Evolutionary conservation across 2,113 vertebrate species (phyloP).

Genomic region (Crotophaga sulcirostris): DNA sequence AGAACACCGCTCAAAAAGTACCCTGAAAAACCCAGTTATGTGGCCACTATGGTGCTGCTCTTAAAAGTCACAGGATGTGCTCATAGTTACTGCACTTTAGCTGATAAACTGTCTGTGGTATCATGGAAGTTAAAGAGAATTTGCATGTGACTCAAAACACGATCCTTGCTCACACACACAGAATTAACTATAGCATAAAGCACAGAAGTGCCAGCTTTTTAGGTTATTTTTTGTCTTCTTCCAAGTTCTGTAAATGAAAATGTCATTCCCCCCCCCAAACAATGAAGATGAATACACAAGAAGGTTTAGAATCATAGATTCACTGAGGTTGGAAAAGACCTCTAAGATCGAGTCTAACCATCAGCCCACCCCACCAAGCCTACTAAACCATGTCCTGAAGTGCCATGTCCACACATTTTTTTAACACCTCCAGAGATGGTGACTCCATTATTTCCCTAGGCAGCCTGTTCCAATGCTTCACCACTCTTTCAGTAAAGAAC

Average conservation of each 20-base stretch:
- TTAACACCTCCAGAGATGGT: too few species aligned
- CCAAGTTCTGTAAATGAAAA: background rate
- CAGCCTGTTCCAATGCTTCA: too few species aligned
- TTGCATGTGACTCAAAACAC: background rate
- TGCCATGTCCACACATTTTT: too few species aligned
- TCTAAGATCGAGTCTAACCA: too few species aligned
- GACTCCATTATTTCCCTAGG: too few species aligned
- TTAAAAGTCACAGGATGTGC: background rate
- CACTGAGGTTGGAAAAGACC: too few species aligned
- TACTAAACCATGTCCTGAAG: too few species aligned
- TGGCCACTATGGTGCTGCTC: background rate
- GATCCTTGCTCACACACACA: background rate
- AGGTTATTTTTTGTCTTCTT: background rate
- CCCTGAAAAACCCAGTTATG: background rate
- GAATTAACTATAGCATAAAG: background rate
- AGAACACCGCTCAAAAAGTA: background rate
- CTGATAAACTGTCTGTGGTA: background rate
- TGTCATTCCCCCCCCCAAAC: background rate
- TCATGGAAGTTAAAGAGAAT: background rate
- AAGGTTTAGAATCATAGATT: background rate
- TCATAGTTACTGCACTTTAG: accelerated
- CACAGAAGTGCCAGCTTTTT: background rate
- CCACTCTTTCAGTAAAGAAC: too few species aligned
- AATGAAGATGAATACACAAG: background rate
- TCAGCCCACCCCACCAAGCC: too few species aligned